phyloP scores from a whole-genome alignment of 23 tunicate genomes.

The Trididemnum clinides region DNA sequence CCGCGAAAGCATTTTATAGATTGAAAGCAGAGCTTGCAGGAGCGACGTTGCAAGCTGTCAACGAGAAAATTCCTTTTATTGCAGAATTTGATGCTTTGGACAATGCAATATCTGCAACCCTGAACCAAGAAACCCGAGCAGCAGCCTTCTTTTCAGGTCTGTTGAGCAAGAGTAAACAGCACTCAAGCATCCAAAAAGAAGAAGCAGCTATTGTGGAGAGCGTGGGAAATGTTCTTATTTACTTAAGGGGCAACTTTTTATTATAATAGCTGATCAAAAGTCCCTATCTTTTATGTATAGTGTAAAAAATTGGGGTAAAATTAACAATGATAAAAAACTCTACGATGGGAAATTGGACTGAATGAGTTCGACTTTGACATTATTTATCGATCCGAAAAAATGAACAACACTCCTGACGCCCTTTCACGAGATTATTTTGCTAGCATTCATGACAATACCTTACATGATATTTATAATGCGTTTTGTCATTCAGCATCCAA shows the following conservation, averaged over 20 bases:
- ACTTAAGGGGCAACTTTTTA: neutral
- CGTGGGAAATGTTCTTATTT: slow-evolving; percentile 22
- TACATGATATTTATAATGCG: neutral
- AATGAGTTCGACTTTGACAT: slow-evolving; percentile 12
- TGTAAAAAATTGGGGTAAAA: slow-evolving; percentile 5
- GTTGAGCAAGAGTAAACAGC: slow-evolving; percentile 5
- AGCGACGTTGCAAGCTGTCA: neutral
- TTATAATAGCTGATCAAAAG: slow-evolving; percentile 29
- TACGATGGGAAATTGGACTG: slow-evolving; percentile 39
- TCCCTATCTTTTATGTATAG: slow-evolving; percentile 22
- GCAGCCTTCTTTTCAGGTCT: slow-evolving; percentile 33
- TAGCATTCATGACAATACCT: neutral
- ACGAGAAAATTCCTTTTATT: slow-evolving; percentile 8
- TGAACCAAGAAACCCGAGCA: slow-evolving; percentile 30
- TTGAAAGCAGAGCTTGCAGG: neutral
- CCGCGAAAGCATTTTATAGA: neutral
- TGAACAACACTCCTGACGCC: neutral
- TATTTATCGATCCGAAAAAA: slow-evolving; percentile 10
- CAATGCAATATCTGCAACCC: slow-evolving; percentile 33
- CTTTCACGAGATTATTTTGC: slow-evolving; percentile 37
- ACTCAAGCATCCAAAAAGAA: slow-evolving; percentile 29
- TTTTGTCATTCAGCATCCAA: slow-evolving; percentile 44
- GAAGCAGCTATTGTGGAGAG: slow-evolving; percentile 32
- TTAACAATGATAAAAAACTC: slow-evolving; percentile 27
- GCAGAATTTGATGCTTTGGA: slow-evolving; percentile 39